phyloP scores from a whole-genome alignment of 2,888 invertebrate species.

The Athalia rosae region DNA sequence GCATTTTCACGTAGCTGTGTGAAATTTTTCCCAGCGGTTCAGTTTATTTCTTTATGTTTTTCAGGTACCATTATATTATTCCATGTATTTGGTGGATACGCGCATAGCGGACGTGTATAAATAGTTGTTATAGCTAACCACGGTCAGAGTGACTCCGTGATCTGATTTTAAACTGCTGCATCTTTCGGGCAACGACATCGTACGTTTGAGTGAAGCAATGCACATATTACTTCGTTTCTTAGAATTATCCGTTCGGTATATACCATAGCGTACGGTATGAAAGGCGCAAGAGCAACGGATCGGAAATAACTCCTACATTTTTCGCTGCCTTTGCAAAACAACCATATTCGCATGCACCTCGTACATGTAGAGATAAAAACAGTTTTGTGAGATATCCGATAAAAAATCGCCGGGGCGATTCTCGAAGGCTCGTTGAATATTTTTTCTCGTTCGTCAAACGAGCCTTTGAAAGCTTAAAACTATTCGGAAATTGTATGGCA shows the following conservation, averaged over 20 bases:
- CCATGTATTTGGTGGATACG: background rate
- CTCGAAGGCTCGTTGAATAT: too few relatives aligned
- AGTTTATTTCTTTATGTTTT: too few relatives aligned
- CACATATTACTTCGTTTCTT: constrained; percentile 18
- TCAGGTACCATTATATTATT: too few relatives aligned
- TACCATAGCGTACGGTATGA: background rate
- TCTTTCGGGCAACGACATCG: constrained; percentile 43
- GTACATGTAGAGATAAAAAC: too few relatives aligned
- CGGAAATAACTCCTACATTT: background rate
- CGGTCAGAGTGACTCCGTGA: constrained; percentile 37
- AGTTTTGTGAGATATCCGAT: too few relatives aligned
- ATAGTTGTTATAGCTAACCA: constrained; percentile 39
- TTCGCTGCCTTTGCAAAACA: background rate
- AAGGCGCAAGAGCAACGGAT: background rate
- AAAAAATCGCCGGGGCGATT: too few relatives aligned
- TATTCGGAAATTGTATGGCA: background rate
- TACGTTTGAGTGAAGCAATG: constrained; percentile 26
- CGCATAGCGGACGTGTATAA: constrained; percentile 27
- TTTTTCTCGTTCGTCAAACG: background rate
- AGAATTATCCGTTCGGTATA: constrained; percentile 17
- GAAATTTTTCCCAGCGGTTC: too few relatives aligned
- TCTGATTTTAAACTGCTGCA: constrained; percentile 42
- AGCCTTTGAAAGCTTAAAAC: background rate
- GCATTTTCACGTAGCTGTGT: too few relatives aligned
- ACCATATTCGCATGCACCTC: background rate